These are phyloP conservation scores for Catajapyx aquilonaris DNA, from an alignment of 1,140 invertebrate genomes.

Conservation along the genomic window DNA sequence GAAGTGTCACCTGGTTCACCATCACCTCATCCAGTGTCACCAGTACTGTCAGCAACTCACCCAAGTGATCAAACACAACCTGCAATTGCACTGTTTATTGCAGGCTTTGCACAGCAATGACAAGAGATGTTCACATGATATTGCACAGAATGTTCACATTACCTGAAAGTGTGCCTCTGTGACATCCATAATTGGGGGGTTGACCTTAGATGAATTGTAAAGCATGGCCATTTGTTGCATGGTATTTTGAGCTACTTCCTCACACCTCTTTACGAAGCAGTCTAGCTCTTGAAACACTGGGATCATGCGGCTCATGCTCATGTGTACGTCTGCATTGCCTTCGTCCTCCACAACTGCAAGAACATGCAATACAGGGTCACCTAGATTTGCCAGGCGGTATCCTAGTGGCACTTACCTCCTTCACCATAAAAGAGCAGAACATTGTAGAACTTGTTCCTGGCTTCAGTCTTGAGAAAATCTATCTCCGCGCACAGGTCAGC, in stretches of 20 bases:
- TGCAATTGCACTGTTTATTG: too few species aligned
- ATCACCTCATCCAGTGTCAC: conserved; percentile 50
- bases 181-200: conserved; percentile 21
- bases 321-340: conserved; percentile 24
- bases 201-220: conserved; percentile 20
- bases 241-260: conserved; percentile 38
- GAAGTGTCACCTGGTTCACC: conserved; percentile 29
- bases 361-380: neutral
- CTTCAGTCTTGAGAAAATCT: conserved; percentile 39
- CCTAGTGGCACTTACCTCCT: conserved; percentile 14
- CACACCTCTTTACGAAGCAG: conserved; percentile 39
- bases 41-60: conserved; percentile 40
- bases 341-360: conserved; percentile 13
- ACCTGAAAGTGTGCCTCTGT: conserved; percentile 27
- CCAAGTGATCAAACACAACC: conserved; percentile 36
- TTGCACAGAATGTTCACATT: conserved; percentile 9
- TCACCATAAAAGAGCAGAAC: conserved; percentile 41
- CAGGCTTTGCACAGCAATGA: neutral
- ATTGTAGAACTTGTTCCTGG: conserved; percentile 35
- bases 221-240: conserved; percentile 41
- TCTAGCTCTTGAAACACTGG: conserved; percentile 36
- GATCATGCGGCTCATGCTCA: conserved; percentile 27
- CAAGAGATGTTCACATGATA: conserved; percentile 2
- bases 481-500: conserved; percentile 59
- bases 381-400: too few species aligned